Conservation (phyloP, 1,140 invertebrate species). For the Orchestia grillus region DNA sequence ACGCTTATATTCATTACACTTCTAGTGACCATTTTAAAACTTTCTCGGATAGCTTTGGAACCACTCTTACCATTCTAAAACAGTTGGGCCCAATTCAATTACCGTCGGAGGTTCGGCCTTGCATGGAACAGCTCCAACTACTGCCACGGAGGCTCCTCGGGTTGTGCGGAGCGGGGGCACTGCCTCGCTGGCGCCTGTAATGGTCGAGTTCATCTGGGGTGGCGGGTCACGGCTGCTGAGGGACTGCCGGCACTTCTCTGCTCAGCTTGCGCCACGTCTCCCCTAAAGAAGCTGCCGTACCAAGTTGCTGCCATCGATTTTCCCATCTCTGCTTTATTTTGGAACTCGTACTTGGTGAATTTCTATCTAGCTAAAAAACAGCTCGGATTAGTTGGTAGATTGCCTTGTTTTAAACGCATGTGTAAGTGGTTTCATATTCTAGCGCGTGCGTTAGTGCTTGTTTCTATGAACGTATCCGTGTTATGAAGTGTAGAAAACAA, state of each 20-base stretch:
- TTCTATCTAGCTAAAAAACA: neutral
- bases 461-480: neutral
- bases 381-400: neutral
- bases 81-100: neutral
- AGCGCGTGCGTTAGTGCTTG: neutral
- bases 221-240: neutral
- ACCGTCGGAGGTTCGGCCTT: neutral
- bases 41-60: neutral
- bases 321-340: neutral
- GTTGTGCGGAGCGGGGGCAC: neutral
- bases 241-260: neutral
- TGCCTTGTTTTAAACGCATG: neutral
- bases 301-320: neutral
- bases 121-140: neutral
- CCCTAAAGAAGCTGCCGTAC: neutral
- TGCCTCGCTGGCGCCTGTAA: neutral
- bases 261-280: neutral
- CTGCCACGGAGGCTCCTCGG: neutral
- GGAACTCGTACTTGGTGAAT: neutral
- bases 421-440: neutral
- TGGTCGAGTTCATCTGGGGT: neutral
- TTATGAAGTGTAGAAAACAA: neutral
- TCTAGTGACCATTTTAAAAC: no score
- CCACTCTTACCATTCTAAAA: neutral
- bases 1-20: no score